phyloP scores from a whole-genome alignment of 2,113 vertebrate species.

The Eidolon helvum region DNA sequence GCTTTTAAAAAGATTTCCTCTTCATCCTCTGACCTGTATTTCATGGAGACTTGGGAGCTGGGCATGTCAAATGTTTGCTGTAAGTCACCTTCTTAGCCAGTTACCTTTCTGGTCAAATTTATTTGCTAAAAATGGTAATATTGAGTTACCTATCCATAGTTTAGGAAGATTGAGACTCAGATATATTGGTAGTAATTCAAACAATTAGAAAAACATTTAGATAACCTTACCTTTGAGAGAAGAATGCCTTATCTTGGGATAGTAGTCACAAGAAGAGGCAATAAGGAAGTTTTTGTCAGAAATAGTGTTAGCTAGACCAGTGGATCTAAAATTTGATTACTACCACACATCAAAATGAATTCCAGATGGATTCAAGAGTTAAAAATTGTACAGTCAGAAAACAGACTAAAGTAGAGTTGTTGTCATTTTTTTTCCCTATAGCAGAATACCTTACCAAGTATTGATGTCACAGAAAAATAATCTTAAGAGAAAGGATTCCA shows the following conservation, averaged over 20 bases:
- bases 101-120: background rate
- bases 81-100: background rate
- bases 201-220: conserved; percentile 17
- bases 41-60: background rate
- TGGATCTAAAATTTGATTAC: conserved; percentile 36
- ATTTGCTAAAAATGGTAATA: conserved; percentile 2
- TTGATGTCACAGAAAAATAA: conserved; percentile 43
- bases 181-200: conserved; percentile 33
- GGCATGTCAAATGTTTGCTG: background rate
- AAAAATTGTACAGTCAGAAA: conserved; percentile 35
- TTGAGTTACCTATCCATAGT: background rate
- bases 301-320: conserved; percentile 13
- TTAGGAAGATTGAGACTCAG: background rate
- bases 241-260: background rate
- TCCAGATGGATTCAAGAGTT: conserved; percentile 56
- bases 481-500: conserved; percentile 14
- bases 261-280: background rate
- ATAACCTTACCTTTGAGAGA: background rate
- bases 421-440: background rate
- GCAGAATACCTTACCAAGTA: conserved; percentile 34
- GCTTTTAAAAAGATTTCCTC: background rate
- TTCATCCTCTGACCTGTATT: background rate
- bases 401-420: conserved; percentile 17
- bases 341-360: conserved; percentile 49
- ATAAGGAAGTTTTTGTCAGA: conserved; percentile 29